Percentiles rank a stretch among this genome's conserved stretches.
Evolutionary conservation across 2,888 invertebrate genomes (phyloP).

Genomic region (Incurvaria masculella): DNA sequence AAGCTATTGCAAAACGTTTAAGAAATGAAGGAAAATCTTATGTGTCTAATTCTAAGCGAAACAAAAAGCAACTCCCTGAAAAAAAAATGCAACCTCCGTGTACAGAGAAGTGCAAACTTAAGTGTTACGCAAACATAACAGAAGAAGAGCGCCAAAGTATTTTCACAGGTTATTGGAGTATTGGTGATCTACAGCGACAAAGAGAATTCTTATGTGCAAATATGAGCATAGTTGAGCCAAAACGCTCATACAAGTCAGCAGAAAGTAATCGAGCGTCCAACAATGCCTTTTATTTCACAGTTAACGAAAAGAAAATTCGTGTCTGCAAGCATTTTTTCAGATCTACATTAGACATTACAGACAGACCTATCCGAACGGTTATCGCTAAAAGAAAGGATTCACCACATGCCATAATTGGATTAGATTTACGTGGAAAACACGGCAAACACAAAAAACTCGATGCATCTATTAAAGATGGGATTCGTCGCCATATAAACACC

Average conservation of each 20-base stretch:
- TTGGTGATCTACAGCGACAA: slow-evolving; percentile 15
- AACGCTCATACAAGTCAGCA: slow-evolving; percentile 16
- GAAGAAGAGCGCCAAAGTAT: slow-evolving; percentile 12
- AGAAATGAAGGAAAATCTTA: slow-evolving; percentile 15
- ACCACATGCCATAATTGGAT: slow-evolving; percentile 13
- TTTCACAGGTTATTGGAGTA: slow-evolving; percentile 15
- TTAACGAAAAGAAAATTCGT: slow-evolving; percentile 10
- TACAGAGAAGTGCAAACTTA: slow-evolving; percentile 16
- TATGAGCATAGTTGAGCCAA: slow-evolving; percentile 14
- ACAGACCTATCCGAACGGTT: slow-evolving; percentile 15
- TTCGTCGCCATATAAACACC: slow-evolving; percentile 18
- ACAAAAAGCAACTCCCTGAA: slow-evolving; percentile 12
- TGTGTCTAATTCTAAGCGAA: slow-evolving; percentile 11
- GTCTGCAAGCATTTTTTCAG: slow-evolving; percentile 8
- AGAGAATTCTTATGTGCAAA: slow-evolving; percentile 14
- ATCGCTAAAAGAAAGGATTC: slow-evolving; percentile 9
- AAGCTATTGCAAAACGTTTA: slow-evolving; percentile 13
- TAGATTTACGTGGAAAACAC: slow-evolving; percentile 21
- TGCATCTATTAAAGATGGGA: slow-evolving; percentile 15
- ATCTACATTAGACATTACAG: slow-evolving; percentile 12
- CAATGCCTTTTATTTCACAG: slow-evolving; percentile 18
- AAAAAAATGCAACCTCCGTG: slow-evolving; percentile 14
- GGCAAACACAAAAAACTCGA: slow-evolving; percentile 16
- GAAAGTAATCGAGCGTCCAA: slow-evolving; percentile 15
- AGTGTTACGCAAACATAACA: slow-evolving; percentile 15